Evolutionary conservation across 2,797 vertebrate genomes (phyloP), one percentile per base, ranked within the genome.

Genomic region (Mergus octosetaceus): DNA sequence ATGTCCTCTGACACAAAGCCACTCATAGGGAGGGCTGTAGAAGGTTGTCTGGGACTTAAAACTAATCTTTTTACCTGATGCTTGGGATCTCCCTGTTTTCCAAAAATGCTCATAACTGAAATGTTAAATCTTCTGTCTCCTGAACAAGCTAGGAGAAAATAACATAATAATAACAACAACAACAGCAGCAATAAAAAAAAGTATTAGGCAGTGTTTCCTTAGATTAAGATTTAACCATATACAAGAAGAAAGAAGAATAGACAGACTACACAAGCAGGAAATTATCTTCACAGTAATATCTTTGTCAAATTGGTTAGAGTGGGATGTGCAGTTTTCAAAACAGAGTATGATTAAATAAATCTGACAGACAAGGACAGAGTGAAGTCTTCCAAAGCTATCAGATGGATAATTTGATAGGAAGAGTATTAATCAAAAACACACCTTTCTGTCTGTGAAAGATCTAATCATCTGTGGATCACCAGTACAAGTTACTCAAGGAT

Each of bases 1-100:
- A n/a, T 9, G 30, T 60, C 47, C 16, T 66, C 32, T 77, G 58
- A 75, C 68, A 27, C 11, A 34, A 30, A 68, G 8, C 32, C 0
- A 0, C 6, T 53, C 16, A 30, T 17, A 18, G 21, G 28, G 61
- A 60, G n/a, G 38, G 21, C 0, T 2, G 22, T 11, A 77, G n/a
- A 62, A 68, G 4, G 27, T 49, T 85, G 30, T 27, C 36, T 15
- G 38, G 1, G 2, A 62, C 27, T 14, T 53, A 68, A 16, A 81
- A 64, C 19, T 73, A 11, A 68, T 53, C 38, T 93, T 8, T 11
- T 77, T 77, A 62, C 28, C 32, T 39, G 20, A 39, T 53, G 20
- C 11, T 36, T 61, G 24, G 5, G 4, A 61, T 60, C 24, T 57
- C n/a, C 39, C 11, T 34, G 10, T 9, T 72, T 81, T n/a, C 17